Base-by-base conservation (phyloP, 2,113 vertebrate species). In the Furnarius figulus region DNA sequence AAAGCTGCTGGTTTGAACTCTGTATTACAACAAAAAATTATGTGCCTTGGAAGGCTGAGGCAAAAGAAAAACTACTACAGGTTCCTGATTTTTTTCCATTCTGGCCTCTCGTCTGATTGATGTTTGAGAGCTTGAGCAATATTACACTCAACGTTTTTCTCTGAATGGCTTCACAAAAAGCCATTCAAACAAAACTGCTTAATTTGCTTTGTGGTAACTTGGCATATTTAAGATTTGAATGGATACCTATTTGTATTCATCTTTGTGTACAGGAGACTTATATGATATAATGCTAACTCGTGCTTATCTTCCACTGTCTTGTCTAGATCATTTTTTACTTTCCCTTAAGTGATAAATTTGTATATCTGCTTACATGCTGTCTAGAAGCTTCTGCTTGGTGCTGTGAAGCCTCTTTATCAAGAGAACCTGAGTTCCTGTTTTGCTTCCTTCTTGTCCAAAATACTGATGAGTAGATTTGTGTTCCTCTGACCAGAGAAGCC, bases 1-100 rank as follows among this genome's bases (percentile, higher is more conserved):
- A 30, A 66, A 78, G 37, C 44, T 46, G 3, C 25, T 82, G 18
- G 9, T 46, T 71, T 56, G 24, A 82, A 5, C 30, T 78, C 39
- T 21, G 3, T 53, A 5, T 67, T 72, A 5, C 8, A 30, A 37
- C n/a, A 78, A 37, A 3, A 55, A 40, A 5, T 0, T 0, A 28
- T 37, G 52, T 66, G 21, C 8, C 22, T 33, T 75, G 33, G 22
- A 85, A 78, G 70, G 24, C 8, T 33, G 25, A 19, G 17, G 8
- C 24, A 82, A 62, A 90, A 61, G 22, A 61, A 33, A 24, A 80
- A 53, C 50, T 81, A 8, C 12, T n/a, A 4, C 6, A 53, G 33
- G 14, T 71, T 77, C 2, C 50, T 39, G 6, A 9, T 68, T 35
- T 44, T 16, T 8, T 93, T 63, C 11, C 5, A 3, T 74, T 81